These are phyloP conservation scores for Philaenus spumarius DNA, from an alignment of 1,140 invertebrate genomes.

Conservation along the genomic window DNA sequence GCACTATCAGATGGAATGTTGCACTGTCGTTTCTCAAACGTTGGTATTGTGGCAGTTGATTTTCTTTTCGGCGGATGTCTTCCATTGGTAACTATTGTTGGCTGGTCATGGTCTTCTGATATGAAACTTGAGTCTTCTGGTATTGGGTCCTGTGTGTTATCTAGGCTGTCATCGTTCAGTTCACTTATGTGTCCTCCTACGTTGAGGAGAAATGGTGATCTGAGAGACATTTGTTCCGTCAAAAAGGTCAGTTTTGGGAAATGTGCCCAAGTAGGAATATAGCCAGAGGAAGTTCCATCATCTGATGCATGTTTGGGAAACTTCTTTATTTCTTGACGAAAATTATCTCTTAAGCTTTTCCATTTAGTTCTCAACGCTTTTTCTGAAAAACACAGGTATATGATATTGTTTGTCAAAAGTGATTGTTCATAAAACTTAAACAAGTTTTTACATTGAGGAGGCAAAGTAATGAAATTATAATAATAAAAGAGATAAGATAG, in stretches of 20 bases:
- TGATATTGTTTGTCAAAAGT: too few relatives aligned
- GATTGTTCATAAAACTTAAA: too few relatives aligned
- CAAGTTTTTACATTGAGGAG: too few relatives aligned
- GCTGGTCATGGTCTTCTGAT: not conserved
- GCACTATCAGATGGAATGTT: not conserved
- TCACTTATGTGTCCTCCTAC: not conserved
- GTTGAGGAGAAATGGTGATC: not conserved
- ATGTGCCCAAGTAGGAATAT: not conserved
- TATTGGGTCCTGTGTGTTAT: too few relatives aligned
- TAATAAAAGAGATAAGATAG: too few relatives aligned
- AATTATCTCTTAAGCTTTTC: slow-evolving; percentile 7
- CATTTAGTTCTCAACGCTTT: slow-evolving; percentile 1
- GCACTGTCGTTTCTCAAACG: not conserved
- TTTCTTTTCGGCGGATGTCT: not conserved
- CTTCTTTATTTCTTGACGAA: slow-evolving; percentile 2
- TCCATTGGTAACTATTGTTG: not conserved
- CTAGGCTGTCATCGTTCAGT: not conserved
- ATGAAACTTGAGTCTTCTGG: not conserved
- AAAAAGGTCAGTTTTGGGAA: not conserved
- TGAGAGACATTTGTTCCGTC: not conserved
- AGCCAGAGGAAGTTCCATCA: too few relatives aligned
- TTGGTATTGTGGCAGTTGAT: not conserved
- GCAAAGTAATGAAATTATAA: too few relatives aligned
- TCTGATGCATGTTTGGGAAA: not conserved
- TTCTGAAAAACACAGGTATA: not conserved